These are phyloP conservation scores for Callopanchax toddi DNA, from an alignment of 2,113 vertebrate genomes.

Conservation along the genomic window DNA sequence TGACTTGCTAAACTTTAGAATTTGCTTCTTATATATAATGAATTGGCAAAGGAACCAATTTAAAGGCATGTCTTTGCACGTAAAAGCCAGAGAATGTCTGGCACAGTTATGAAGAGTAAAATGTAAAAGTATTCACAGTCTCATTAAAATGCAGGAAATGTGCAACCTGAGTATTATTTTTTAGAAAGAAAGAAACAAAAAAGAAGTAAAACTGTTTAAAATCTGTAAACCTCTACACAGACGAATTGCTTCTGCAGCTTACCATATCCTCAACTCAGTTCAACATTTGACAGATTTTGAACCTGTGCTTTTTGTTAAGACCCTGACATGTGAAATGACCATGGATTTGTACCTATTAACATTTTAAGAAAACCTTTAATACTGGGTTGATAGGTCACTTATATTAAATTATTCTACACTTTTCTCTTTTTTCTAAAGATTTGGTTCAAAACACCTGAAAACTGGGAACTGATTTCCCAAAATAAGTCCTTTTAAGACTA, in stretches of 20 bases:
- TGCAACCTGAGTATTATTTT: too few species aligned
- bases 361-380: neutral
- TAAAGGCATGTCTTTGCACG: too few species aligned
- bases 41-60: too few species aligned
- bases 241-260: neutral
- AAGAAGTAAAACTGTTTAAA: too few species aligned
- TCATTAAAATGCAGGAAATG: too few species aligned
- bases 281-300: neutral
- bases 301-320: neutral
- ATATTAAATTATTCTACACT: neutral
- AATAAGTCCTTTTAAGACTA: slow-evolving; percentile 26
- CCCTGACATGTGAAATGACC: neutral
- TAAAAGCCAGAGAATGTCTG: too few species aligned
- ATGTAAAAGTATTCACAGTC: too few species aligned
- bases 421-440: slow-evolving; percentile 1
- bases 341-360: neutral
- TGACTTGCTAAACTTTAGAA: too few species aligned
- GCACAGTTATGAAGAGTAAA: too few species aligned
- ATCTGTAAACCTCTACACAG: too few species aligned
- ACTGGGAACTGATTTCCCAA: slow-evolving; percentile 12
- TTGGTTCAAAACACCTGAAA: slow-evolving; percentile 1
- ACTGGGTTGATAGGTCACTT: neutral
- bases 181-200: too few species aligned
- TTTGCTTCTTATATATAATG: too few species aligned
- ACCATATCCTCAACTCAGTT: neutral